phyloP scores from a whole-genome alignment of 2,888 invertebrate genomes.

The Lasioglossum oenotherae region DNA sequence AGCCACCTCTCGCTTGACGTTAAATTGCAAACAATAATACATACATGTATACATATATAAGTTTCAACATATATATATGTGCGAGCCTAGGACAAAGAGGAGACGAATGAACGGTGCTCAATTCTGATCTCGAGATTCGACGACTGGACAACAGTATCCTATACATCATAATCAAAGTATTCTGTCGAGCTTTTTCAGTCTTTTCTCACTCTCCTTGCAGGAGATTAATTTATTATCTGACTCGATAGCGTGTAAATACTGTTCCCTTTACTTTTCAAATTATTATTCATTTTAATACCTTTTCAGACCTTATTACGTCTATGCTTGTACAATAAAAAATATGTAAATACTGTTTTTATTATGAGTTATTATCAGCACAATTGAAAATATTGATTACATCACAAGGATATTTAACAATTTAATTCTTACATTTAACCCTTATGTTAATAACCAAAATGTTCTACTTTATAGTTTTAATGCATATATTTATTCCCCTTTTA shows the following conservation, averaged over 20 bases:
- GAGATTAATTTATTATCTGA: neutral
- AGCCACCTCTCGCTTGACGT: constrained; percentile 36
- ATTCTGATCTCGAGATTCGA: neutral
- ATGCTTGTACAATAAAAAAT: neutral
- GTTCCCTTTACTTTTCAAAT: neutral
- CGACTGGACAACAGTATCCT: neutral
- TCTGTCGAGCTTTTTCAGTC: neutral
- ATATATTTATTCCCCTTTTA: too few species aligned
- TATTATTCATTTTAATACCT: neutral
- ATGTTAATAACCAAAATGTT: too few species aligned
- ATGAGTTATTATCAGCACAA: neutral
- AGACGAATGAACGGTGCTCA: neutral
- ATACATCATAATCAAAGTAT: neutral
- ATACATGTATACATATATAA: constrained; percentile 58
- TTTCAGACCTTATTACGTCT: neutral
- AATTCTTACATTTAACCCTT: neutral
- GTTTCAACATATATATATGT: constrained; percentile 49
- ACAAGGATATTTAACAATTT: neutral
- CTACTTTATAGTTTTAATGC: too few species aligned
- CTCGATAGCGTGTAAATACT: neutral
- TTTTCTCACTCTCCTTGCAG: neutral
- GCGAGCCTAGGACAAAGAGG: neutral
- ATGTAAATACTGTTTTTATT: neutral
- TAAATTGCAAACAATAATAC: constrained; percentile 65
- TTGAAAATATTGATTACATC: neutral